These are phyloP conservation scores for Hipparchia sbordonii DNA, from an alignment of 2,888 invertebrate species.

Conservation along the genomic window DNA sequence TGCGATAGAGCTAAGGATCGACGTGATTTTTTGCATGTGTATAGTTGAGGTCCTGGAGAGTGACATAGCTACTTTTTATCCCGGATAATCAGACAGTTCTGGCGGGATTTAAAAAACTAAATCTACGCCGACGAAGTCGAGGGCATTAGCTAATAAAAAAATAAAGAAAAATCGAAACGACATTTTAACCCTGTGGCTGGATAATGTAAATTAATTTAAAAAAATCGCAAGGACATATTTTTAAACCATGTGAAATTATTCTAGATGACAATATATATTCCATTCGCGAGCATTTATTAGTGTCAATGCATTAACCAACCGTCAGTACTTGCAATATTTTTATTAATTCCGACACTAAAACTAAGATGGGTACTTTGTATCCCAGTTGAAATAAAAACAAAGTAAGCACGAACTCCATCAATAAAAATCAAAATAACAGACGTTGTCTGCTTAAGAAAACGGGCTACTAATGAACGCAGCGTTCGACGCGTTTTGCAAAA, in stretches of 20 bases:
- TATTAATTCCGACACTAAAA: conserved; percentile 9
- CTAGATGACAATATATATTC: neutral
- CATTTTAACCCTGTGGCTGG: too few relatives aligned
- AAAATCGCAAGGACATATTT: too few relatives aligned
- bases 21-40: too few relatives aligned
- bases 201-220: too few relatives aligned
- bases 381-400: conserved; percentile 15
- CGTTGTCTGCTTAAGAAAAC: conserved; percentile 66
- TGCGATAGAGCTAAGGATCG: too few relatives aligned
- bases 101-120: too few relatives aligned
- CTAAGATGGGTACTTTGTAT: conserved; percentile 20
- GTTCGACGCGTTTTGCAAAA: conserved; percentile 43
- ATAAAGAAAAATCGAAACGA: too few relatives aligned
- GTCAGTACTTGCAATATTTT: neutral
- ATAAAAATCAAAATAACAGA: conserved; percentile 61
- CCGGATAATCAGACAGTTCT: too few relatives aligned
- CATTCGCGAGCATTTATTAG: neutral
- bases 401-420: conserved; percentile 34
- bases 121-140: too few relatives aligned
- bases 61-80: too few relatives aligned
- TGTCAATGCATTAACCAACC: conserved; percentile 2
- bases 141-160: too few relatives aligned
- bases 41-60: too few relatives aligned
- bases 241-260: neutral
- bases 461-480: conserved; percentile 63